Evolutionary conservation across 2,113 vertebrate genomes (phyloP).

Genomic region (Microcebus jonahi): DNA sequence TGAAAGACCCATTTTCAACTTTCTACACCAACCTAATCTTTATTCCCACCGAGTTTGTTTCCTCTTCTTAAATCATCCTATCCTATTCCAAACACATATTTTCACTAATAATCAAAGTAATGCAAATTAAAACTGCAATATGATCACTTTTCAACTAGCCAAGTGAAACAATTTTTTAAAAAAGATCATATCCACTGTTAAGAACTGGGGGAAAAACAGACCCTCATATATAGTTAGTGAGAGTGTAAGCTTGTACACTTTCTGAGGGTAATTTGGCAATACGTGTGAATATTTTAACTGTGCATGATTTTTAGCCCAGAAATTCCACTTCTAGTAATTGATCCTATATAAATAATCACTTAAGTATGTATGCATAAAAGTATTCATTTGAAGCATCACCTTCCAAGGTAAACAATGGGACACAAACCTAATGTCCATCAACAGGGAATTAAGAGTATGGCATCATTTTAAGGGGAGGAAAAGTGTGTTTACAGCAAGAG

Average conservation of each 20-base stretch:
- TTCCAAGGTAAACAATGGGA: slow-evolving; percentile 5
- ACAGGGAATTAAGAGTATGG: neutral
- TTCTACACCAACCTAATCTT: neutral
- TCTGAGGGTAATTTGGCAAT: neutral
- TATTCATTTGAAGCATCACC: neutral
- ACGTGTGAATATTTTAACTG: neutral
- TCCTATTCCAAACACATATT: neutral
- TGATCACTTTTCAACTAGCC: neutral
- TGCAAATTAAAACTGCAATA: slow-evolving; percentile 3
- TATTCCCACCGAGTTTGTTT: neutral
- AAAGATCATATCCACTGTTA: neutral
- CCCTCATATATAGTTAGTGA: neutral
- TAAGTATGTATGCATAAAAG: neutral
- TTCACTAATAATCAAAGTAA: slow-evolving; percentile 10
- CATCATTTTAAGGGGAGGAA: neutral
- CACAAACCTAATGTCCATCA: neutral
- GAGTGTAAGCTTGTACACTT: neutral
- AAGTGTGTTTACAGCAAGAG: neutral
- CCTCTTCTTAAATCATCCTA: neutral
- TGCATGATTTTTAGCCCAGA: neutral
- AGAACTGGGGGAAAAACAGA: neutral
- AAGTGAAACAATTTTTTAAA: neutral
- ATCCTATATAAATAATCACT: neutral
- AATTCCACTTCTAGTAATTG: neutral
- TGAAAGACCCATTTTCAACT: neutral